Percentiles rank a stretch among this genome's conserved stretches.
Evolutionary conservation across 2,888 invertebrate genomes (phyloP).

Genomic region (Lepeophtheirus nordmannii): DNA sequence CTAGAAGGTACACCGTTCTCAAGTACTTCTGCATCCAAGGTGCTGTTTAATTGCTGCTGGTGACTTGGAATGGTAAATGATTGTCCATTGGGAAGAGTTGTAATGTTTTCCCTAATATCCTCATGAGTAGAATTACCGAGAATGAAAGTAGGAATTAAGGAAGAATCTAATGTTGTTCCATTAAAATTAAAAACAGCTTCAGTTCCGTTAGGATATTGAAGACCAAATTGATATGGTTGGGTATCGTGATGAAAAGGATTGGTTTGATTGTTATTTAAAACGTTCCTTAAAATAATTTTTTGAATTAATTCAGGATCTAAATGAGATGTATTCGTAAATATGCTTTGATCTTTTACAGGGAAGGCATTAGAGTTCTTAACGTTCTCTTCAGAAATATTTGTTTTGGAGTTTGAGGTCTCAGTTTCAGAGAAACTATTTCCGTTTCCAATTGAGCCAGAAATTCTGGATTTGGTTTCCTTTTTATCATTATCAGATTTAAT

Average conservation of each 20-base stretch:
- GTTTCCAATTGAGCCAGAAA: neutral
- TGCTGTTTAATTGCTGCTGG: neutral
- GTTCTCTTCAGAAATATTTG: neutral
- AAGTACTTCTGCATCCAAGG: too few species aligned
- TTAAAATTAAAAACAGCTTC: slow-evolving; percentile 1
- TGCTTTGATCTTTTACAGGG: neutral
- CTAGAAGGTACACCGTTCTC: too few species aligned
- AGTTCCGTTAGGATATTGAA: slow-evolving; percentile 1
- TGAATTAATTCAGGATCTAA: neutral
- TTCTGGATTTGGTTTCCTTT: neutral
- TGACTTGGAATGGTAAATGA: neutral
- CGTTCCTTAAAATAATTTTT: neutral
- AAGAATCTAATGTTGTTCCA: neutral
- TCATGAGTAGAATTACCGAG: neutral
- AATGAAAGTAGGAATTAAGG: neutral
- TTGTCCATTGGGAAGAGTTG: neutral
- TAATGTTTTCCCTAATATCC: neutral
- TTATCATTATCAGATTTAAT: neutral
- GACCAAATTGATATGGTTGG: slow-evolving; percentile 1
- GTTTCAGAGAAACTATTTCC: neutral
- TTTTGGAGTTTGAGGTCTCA: too few species aligned
- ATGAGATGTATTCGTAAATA: neutral
- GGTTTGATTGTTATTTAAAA: neutral
- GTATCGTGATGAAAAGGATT: neutral
- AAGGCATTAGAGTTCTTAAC: neutral